These are phyloP conservation scores for Ellobius talpinus DNA, from an alignment of 2,113 vertebrate species.

Conservation along the genomic window DNA sequence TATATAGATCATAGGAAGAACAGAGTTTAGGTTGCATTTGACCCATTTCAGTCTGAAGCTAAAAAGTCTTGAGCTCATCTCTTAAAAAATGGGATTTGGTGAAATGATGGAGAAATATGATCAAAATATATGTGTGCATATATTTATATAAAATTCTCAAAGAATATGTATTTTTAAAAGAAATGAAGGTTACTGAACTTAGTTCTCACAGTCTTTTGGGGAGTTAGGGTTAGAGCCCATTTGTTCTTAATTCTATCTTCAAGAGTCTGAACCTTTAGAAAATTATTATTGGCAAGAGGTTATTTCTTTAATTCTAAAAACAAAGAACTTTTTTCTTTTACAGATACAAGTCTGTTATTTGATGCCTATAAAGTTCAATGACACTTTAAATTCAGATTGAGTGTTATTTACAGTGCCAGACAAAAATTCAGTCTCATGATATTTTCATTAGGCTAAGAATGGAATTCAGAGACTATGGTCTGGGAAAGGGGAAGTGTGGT, in stretches of 20 bases:
- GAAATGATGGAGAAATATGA: background rate
- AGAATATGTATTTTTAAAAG: background rate
- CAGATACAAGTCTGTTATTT: slow-evolving; percentile 75
- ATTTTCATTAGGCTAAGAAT: slow-evolving; percentile 74
- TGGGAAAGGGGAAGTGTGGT: slow-evolving; percentile 68
- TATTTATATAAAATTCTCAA: slow-evolving; percentile 29
- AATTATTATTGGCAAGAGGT: slow-evolving; percentile 71
- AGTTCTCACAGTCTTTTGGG: background rate
- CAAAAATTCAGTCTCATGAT: slow-evolving; percentile 64
- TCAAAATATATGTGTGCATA: background rate
- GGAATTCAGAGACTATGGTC: slow-evolving; percentile 73
- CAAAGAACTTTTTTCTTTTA: slow-evolving; percentile 76
- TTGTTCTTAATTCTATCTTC: slow-evolving; percentile 60
- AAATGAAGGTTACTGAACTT: background rate
- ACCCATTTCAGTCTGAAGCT: slow-evolving; percentile 38
- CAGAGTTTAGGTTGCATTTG: slow-evolving; percentile 1
- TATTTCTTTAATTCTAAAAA: slow-evolving; percentile 74
- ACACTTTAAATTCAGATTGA: slow-evolving; percentile 66
- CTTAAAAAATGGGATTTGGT: background rate
- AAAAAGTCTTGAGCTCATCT: background rate
- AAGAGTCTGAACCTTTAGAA: slow-evolving; percentile 51
- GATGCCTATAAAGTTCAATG: slow-evolving; percentile 66
- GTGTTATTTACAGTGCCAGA: slow-evolving; percentile 69
- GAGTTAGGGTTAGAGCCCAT: background rate
- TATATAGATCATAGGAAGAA: slow-evolving; percentile 10